Conservation (phyloP, 2,797 vertebrate genomes). For the Austrolebias charrua region DNA sequence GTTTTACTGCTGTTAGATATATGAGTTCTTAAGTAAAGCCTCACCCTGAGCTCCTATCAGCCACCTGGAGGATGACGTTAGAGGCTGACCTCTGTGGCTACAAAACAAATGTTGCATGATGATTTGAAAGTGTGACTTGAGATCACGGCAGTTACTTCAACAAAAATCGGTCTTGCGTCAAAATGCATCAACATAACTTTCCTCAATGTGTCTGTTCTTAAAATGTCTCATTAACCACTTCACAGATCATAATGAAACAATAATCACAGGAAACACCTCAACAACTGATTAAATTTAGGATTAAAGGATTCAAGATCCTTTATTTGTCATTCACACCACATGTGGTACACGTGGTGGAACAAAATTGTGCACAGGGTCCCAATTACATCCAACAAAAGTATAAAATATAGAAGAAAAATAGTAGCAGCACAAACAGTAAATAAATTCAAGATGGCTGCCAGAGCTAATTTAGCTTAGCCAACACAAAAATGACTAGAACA, state of each 20-base stretch:
- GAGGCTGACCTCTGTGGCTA: conserved; percentile 9
- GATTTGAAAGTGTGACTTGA: conserved; percentile 1
- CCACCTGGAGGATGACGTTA: conserved; percentile 12
- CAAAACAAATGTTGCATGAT: not conserved
- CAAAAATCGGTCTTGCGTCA: too few relatives aligned
- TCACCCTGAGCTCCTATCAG: conserved; percentile 19
- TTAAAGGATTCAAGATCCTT: too few relatives aligned
- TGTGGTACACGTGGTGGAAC: too few relatives aligned
- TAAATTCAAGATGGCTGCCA: too few relatives aligned
- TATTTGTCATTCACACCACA: too few relatives aligned
- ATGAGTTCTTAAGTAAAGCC: conserved; percentile 14
- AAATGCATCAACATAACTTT: not conserved
- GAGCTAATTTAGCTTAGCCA: too few relatives aligned
- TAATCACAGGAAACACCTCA: not conserved
- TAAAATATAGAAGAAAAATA: too few relatives aligned
- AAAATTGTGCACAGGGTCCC: too few relatives aligned
- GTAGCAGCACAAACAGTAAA: too few relatives aligned
- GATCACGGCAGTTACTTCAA: not conserved
- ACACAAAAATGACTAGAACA: too few relatives aligned
- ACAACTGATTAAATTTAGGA: not conserved
- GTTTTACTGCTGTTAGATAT: conserved; percentile 18
- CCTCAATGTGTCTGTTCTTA: not conserved
- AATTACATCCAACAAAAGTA: too few relatives aligned
- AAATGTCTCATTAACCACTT: not conserved
- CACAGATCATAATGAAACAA: not conserved